phyloP scores from a whole-genome alignment of 2,888 invertebrate genomes.

The Eumerus sabulonum region DNA sequence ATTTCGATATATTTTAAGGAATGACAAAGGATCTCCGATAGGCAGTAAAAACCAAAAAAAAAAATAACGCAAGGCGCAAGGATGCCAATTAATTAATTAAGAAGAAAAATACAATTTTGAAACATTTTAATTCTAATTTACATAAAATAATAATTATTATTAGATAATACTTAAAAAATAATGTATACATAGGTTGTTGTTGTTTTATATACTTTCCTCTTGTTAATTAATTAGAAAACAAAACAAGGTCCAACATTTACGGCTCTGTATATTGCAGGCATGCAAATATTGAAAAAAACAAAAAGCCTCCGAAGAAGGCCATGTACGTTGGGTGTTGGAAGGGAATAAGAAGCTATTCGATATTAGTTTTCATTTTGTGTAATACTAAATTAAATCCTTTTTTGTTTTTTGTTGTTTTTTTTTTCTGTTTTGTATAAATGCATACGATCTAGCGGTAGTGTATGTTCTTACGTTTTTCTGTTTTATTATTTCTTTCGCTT shows the following conservation, averaged over 20 bases:
- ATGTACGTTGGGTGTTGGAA: slow-evolving; percentile 20
- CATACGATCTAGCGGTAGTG: slow-evolving; percentile 63
- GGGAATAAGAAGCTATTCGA: slow-evolving; percentile 55
- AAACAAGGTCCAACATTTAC: slow-evolving; percentile 9
- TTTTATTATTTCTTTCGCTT: slow-evolving; percentile 22
- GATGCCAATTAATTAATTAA: too few relatives aligned
- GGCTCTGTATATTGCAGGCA: not conserved
- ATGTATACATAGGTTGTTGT: slow-evolving; percentile 52
- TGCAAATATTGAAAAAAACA: too few relatives aligned
- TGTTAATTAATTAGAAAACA: slow-evolving; percentile 48
- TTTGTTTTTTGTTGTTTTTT: slow-evolving; percentile 41
- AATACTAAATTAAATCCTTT: slow-evolving; percentile 60
- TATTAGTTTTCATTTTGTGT: slow-evolving; percentile 47
- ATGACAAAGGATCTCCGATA: slow-evolving; percentile 17
- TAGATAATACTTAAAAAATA: slow-evolving; percentile 67
- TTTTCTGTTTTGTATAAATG: slow-evolving; percentile 56
- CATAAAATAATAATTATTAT: slow-evolving; percentile 56
- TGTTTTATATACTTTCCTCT: slow-evolving; percentile 42
- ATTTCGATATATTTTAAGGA: slow-evolving; percentile 36
- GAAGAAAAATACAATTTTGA: slow-evolving; percentile 46
- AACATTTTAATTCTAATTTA: slow-evolving; percentile 58
- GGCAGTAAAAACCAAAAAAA: not conserved
- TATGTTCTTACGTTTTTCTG: slow-evolving; percentile 10
- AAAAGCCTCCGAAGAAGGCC: not conserved
- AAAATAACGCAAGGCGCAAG: slow-evolving; percentile 47